Percentiles rank a stretch among this genome's conserved stretches.
Conservation (phyloP, 2,888 invertebrate species). For the Acronicta aceris region DNA sequence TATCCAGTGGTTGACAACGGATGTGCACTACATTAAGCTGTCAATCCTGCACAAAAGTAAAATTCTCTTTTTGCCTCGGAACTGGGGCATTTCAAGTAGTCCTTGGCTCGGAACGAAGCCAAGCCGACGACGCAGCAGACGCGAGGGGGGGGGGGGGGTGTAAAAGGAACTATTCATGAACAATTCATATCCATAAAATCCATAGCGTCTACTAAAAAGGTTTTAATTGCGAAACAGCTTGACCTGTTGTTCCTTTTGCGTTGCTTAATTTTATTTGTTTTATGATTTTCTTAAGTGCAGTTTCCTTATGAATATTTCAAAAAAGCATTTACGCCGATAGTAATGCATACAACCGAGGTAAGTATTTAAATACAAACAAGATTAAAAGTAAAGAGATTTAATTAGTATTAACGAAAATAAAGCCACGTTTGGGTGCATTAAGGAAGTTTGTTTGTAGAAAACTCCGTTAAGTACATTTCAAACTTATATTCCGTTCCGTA, state of each 20-base stretch:
- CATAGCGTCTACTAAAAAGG: constrained; percentile 55
- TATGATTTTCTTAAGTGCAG: too few relatives aligned
- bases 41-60: constrained; percentile 50
- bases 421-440: constrained; percentile 16
- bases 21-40: constrained; percentile 46
- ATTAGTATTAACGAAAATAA: constrained; percentile 12
- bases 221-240: constrained; percentile 64
- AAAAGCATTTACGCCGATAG: background rate
- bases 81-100: constrained; percentile 67
- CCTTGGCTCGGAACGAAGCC: constrained; percentile 52
- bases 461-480: constrained; percentile 17
- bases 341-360: background rate
- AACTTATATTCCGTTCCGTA: constrained; percentile 17
- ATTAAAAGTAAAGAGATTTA: background rate
- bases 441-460: constrained; percentile 28
- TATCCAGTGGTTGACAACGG: constrained; percentile 11
- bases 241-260: constrained; percentile 48
- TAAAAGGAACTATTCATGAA: constrained; percentile 53
- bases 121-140: constrained; percentile 34
- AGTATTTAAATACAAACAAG: background rate
- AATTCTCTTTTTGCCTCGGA: constrained; percentile 53
- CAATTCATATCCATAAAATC: constrained; percentile 66
- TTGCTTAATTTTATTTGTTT: too few relatives aligned
- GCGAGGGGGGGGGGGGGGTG: constrained; percentile 1
- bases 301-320: background rate